A percentile compares a stretch with the other conserved stretches of the same genome.
Conservation (phyloP, 1,140 invertebrate genomes). For the Meloidogyne chitwoodi region DNA sequence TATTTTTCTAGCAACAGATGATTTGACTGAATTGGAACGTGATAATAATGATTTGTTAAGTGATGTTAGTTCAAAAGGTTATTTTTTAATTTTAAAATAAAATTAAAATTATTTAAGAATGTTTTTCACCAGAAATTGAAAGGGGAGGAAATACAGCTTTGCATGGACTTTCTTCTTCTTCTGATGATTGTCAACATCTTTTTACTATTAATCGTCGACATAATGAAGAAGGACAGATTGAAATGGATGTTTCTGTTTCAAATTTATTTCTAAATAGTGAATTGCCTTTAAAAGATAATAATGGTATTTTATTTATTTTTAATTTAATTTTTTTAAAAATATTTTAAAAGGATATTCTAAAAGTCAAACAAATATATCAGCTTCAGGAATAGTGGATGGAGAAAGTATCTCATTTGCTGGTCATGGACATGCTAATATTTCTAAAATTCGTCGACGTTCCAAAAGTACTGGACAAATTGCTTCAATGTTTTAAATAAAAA, state of each 20-base stretch:
- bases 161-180: slow-evolving; percentile 4
- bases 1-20: slow-evolving; percentile 9
- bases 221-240: background rate
- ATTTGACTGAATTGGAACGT: slow-evolving; percentile 4
- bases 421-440: background rate
- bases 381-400: background rate
- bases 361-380: background rate
- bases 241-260: background rate
- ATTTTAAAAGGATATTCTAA: background rate
- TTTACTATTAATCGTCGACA: background rate
- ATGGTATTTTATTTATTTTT: background rate
- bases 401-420: background rate
- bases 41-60: slow-evolving; percentile 3
- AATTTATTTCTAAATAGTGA: background rate
- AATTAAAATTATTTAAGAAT: background rate
- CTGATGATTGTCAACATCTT: slow-evolving; percentile 1
- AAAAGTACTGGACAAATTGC: background rate
- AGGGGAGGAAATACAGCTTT: slow-evolving; percentile 1
- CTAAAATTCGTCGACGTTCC: background rate
- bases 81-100: background rate
- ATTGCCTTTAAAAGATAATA: background rate
- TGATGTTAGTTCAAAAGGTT: slow-evolving; percentile 4
- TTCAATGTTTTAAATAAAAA: background rate
- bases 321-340: background rate
- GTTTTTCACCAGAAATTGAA: background rate